phyloP scores from a whole-genome alignment of 2,888 invertebrate genomes.

The Choreutis nemorana region DNA sequence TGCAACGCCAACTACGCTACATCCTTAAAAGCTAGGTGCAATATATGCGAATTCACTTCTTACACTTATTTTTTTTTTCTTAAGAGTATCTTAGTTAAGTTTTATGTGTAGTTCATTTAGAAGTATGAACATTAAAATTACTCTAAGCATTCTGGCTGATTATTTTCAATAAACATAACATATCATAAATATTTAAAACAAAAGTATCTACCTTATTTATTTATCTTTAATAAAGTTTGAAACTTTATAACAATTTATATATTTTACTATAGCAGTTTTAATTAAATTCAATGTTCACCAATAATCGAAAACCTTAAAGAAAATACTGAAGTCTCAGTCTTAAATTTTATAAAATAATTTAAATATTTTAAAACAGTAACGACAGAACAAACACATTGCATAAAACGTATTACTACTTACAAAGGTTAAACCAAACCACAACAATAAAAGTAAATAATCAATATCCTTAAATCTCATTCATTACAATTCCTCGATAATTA shows the following conservation, averaged over 20 bases:
- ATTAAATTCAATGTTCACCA: slow-evolving; percentile 8
- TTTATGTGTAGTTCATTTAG: slow-evolving; percentile 22
- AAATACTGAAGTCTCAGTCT: slow-evolving; percentile 1
- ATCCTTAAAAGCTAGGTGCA: slow-evolving; percentile 54
- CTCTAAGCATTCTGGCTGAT: slow-evolving; percentile 20
- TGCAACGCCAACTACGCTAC: slow-evolving; percentile 38
- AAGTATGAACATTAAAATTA: slow-evolving; percentile 16
- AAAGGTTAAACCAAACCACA: slow-evolving; percentile 1
- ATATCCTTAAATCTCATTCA: slow-evolving; percentile 19
- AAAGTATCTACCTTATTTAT: slow-evolving; percentile 1
- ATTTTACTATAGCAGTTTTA: slow-evolving; percentile 13
- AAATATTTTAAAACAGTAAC: slow-evolving; percentile 1
- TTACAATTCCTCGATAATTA: slow-evolving; percentile 22
- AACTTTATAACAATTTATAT: too few species aligned
- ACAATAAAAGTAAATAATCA: slow-evolving; percentile 6
- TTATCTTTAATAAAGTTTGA: too few species aligned
- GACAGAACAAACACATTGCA: not conserved
- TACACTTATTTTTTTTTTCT: slow-evolving; percentile 25
- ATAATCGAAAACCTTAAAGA: slow-evolving; percentile 4
- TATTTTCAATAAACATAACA: slow-evolving; percentile 17
- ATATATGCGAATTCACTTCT: slow-evolving; percentile 45
- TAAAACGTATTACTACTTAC: not conserved
- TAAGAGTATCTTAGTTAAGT: slow-evolving; percentile 26
- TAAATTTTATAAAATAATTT: slow-evolving; percentile 1
- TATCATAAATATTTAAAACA: slow-evolving; percentile 11